Evolutionary conservation across 2,888 invertebrate genomes (phyloP), one percentile per base, ranked within the genome.

Genomic region (Cheilosia variabilis): DNA sequence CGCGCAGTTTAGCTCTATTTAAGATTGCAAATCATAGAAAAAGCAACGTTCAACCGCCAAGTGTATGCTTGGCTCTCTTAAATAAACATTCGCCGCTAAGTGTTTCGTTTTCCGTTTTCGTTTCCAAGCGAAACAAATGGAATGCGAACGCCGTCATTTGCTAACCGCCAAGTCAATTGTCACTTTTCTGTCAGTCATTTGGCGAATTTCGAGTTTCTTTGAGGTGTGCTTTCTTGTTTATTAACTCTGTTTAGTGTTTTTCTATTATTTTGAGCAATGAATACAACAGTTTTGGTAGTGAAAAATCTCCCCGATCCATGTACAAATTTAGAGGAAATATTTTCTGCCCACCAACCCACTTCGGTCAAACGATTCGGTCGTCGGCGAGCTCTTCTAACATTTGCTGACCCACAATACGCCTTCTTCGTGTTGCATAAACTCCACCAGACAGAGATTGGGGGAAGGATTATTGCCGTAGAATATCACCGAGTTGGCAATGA

Each of bases 311-410:
- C 79, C 5, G 27, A 57, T 15, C 10, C 31, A 19, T 31, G 45
- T 4, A 27, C 1, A n/a, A 75, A 69, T 50, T 31, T 84, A 4
- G 24, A 62, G 17, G 55, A 79, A 43, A 19, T 60, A 47, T 84
- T 84, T 37, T n/a, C 63, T 10, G n/a, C 31, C 0, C 79, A 63
- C 7, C 24, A 69, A 5, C 31, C 60, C 13, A 2, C 24, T 31
- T 65, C 75, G 3, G 53, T 84, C 0, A 84, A 84, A 55, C 17
- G 27, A 22, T 84, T 84, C 47, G 84, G 80, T 43, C 80, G 84
- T 4, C 62, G 80, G 0, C 65, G 84, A 55, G 84, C 69, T 9
- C 22, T 84, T 9, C 5, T 84, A 43, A 65, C 75, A 47, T 84
- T 84, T 65, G 2, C 37, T 9, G 63, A 86, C 22, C 47, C 79